Base-by-base conservation (phyloP, 2,888 invertebrate species). In the Drosophila ustulata region DNA sequence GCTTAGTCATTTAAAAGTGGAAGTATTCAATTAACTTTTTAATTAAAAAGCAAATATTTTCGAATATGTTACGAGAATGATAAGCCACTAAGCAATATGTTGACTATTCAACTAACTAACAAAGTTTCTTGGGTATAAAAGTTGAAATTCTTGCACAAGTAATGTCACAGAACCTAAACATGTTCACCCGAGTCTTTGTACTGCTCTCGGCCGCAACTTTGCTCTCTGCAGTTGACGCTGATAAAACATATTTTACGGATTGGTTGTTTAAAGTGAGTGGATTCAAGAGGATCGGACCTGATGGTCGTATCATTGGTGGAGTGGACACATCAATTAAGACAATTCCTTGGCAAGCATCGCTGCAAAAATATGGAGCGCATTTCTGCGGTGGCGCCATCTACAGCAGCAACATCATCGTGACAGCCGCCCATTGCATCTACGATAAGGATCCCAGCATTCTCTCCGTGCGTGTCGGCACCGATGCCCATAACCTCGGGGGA, bases 381-480 rank as follows among this genome's bases (percentile, higher is more conserved):
- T n/a, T 57, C n/a, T 72, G 71, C 13, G 64, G 71, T 28, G 71
- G 53, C 11, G 5, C 61, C 52, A 58, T 72, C 25, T 65, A 50
- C 49, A 50, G 18, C 4, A 7, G 9, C 4, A 1, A 41, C 34
- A 65, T 69, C 32, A 47, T 71, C 26, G 39, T 71, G 37, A 62
- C 66, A 8, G 66, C 70, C 3, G 70, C 62, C 7, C 66, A 67
- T n/a, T 71, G 70, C 46, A 18, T 70, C 1, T 0, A 8, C 13
- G 2, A 3, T 1, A 37, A 1, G 18, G 1, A 23, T 8, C 25
- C 39, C 3, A 3, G 3, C 3, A 0, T 1, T 11, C 7, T 66
- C 26, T 8, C 7, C 4, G 37, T 66, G 4, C 67, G 67, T 4
- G 43, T 11, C 41, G 67, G 67, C 2, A 30, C 26, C 9, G 26